phyloP scores from a whole-genome alignment of 2,113 vertebrate species.

The Rhombomys opimus region DNA sequence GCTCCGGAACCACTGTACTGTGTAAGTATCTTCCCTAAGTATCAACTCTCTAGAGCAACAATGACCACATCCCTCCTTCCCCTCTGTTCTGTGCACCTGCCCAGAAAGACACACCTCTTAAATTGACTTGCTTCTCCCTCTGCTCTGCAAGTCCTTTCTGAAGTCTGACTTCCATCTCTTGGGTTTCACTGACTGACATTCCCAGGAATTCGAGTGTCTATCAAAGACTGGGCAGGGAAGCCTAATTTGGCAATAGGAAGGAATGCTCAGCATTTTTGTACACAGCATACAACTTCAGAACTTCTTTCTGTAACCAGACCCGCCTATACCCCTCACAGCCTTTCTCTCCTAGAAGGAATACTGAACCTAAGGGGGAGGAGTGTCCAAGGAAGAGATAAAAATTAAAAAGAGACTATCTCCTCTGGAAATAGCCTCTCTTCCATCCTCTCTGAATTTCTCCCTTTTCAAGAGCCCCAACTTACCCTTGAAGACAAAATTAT shows the following conservation, averaged over 20 bases:
- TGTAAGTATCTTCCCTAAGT: neutral
- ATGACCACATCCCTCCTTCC: fast-evolving
- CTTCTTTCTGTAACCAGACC: neutral
- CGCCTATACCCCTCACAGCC: neutral
- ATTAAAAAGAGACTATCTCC: neutral
- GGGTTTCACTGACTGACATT: neutral
- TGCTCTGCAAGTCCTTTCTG: constrained; percentile 14
- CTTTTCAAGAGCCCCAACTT: constrained; percentile 74
- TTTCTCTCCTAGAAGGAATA: neutral
- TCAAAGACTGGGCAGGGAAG: neutral
- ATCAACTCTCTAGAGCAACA: neutral
- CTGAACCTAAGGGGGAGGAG: neutral
- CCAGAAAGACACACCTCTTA: neutral
- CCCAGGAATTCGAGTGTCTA: neutral
- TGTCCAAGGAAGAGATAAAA: neutral
- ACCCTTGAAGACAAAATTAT: constrained; percentile 99
- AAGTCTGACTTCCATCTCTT: constrained; percentile 13
- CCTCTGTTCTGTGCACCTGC: neutral
- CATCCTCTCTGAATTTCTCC: neutral
- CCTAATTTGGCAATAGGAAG: neutral
- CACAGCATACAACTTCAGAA: neutral
- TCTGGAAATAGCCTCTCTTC: neutral
- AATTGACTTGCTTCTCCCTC: neutral
- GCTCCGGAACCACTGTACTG: neutral
- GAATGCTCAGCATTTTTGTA: neutral